These are phyloP conservation scores for Ctenodactylus gundi DNA, from an alignment of 2,113 vertebrate genomes.

Conservation along the genomic window DNA sequence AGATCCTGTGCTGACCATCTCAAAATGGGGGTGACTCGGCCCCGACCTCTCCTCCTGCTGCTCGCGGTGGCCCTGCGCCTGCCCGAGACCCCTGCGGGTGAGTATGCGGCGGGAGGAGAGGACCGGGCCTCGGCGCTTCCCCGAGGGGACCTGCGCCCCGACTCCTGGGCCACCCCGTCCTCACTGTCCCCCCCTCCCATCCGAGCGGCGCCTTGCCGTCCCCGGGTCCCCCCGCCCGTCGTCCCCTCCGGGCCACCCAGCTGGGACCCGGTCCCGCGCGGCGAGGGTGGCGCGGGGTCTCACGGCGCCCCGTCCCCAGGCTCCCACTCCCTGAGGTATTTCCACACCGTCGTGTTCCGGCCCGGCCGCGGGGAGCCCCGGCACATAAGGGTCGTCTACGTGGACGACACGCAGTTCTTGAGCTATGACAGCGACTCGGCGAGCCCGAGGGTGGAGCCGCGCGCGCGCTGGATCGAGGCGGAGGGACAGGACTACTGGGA, in stretches of 20 bases:
- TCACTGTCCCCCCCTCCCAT: too few species aligned
- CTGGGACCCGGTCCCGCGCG: too few species aligned
- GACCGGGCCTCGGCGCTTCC: too few species aligned
- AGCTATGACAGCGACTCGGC: slow-evolving; percentile 24
- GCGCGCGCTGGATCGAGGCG: not conserved
- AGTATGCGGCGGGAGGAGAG: not conserved
- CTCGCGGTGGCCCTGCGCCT: not conserved
- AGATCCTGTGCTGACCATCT: too few species aligned
- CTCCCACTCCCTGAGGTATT: not conserved
- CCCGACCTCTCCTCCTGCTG: not conserved
- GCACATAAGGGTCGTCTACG: not conserved
- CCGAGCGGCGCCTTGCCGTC: too few species aligned
- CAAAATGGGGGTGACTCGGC: not conserved
- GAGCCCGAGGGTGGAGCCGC: not conserved
- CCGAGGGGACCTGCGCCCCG: too few species aligned
- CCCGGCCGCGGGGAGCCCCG: not conserved
- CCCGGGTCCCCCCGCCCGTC: too few species aligned
- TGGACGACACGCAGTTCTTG: slow-evolving; percentile 45
- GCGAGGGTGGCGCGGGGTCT: not conserved
- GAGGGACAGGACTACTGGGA: slow-evolving; percentile 14
- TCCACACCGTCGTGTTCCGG: not conserved
- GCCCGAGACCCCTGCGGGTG: not conserved
- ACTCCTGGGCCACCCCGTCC: too few species aligned
- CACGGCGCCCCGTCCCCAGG: not conserved
- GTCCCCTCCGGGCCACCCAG: too few species aligned